A percentile compares a stretch with the other conserved stretches of the same genome.
phyloP scores from a whole-genome alignment of 2,888 invertebrate species.

The Vannuccia rotundouncinata region DNA sequence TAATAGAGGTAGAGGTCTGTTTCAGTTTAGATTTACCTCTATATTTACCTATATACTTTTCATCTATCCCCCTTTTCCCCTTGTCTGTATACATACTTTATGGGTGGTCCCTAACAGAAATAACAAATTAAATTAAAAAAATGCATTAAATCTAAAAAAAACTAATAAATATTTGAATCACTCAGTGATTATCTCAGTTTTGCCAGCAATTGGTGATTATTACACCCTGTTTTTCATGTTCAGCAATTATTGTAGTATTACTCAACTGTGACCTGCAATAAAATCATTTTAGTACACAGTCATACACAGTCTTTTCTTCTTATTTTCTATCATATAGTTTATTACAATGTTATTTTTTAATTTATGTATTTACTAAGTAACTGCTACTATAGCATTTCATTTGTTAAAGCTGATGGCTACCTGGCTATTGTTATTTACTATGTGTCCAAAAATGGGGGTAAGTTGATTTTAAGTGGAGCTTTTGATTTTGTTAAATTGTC shows the following conservation, averaged over 20 bases:
- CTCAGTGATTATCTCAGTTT: constrained; percentile 16
- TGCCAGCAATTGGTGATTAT: constrained; percentile 8
- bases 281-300: not conserved
- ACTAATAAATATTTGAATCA: constrained; percentile 8
- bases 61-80: too few relatives aligned
- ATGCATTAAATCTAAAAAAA: too few relatives aligned
- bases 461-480: too few relatives aligned
- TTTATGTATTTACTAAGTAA: not conserved
- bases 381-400: not conserved
- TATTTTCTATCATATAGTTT: not conserved
- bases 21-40: too few relatives aligned
- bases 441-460: too few relatives aligned
- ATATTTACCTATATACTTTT: too few relatives aligned
- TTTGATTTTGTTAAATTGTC: too few relatives aligned
- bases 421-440: not conserved
- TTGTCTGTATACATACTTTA: too few relatives aligned
- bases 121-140: too few relatives aligned
- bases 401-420: not conserved
- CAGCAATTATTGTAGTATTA: constrained; percentile 16
- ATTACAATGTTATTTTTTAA: not conserved
- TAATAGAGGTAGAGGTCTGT: too few relatives aligned
- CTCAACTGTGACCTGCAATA: constrained; percentile 23
- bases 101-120: too few relatives aligned
- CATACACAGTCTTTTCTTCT: too few relatives aligned
- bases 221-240: not conserved